Conservation (phyloP, 2,888 invertebrate genomes). For the Chaetogeoica ovagalla region DNA sequence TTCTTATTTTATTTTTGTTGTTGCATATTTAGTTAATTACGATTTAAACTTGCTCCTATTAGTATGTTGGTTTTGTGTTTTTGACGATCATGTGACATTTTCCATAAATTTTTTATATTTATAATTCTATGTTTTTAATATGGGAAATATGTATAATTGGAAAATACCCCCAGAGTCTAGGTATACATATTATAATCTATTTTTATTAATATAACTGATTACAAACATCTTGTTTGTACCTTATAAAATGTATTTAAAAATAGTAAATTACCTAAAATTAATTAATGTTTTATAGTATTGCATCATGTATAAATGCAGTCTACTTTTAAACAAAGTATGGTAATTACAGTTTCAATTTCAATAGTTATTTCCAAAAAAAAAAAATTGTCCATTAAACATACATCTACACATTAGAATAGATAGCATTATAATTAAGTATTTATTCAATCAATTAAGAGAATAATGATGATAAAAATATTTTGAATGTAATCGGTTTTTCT, state of each 20-base stretch:
- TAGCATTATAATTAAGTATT: too few relatives aligned
- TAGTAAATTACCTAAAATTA: neutral
- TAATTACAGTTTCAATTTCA: too few relatives aligned
- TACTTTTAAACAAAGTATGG: too few relatives aligned
- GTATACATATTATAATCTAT: neutral
- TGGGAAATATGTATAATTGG: neutral
- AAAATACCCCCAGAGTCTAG: neutral
- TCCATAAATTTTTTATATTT: neutral
- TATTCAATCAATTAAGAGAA: too few relatives aligned
- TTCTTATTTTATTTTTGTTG: neutral
- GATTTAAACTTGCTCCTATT: neutral
- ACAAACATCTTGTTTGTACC: neutral
- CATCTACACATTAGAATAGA: too few relatives aligned
- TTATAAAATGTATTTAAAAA: neutral
- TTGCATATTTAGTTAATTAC: too few relatives aligned
- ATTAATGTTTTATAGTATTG: neutral
- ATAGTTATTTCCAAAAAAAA: too few relatives aligned
- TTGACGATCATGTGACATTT: neutral
- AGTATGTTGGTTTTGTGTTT: neutral
- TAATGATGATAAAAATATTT: too few relatives aligned
- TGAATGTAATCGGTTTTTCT: too few relatives aligned
- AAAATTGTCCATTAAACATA: too few relatives aligned
- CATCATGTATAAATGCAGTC: neutral
- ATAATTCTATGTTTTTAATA: neutral
- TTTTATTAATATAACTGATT: neutral